phyloP scores from a whole-genome alignment of 2,888 invertebrate genomes.

The Mesoligia furuncula region DNA sequence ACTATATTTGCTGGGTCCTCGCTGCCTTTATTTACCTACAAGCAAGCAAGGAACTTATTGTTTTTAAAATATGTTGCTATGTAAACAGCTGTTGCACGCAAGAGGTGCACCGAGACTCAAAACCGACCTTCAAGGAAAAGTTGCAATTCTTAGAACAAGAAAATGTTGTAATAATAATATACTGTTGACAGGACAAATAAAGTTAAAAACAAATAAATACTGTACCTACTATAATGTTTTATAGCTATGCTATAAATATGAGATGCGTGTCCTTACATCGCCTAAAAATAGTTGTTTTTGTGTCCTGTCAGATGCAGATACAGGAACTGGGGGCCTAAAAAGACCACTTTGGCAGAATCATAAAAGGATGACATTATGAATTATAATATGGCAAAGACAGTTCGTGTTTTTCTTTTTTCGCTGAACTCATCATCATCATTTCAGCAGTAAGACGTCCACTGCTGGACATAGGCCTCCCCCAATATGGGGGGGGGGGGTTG shows the following conservation, averaged over 20 bases:
- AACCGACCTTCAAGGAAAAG: background rate
- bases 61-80: background rate
- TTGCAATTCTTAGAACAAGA: background rate
- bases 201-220: background rate
- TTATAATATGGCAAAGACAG: too few species aligned
- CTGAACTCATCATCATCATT: too few species aligned
- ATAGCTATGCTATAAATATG: background rate
- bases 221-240: too few species aligned
- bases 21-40: background rate
- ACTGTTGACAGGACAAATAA: background rate
- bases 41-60: constrained; percentile 16
- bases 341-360: too few species aligned
- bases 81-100: background rate
- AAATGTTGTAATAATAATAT: background rate
- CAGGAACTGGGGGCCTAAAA: too few species aligned
- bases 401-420: too few species aligned
- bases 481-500: too few species aligned
- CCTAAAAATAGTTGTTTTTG: background rate
- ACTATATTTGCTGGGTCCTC: constrained; percentile 5
- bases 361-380: too few species aligned
- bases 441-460: too few species aligned
- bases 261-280: background rate
- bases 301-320: too few species aligned
- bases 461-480: too few species aligned
- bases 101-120: background rate